phyloP scores from a whole-genome alignment of 2,888 invertebrate species.

The Strigamia maritima region DNA sequence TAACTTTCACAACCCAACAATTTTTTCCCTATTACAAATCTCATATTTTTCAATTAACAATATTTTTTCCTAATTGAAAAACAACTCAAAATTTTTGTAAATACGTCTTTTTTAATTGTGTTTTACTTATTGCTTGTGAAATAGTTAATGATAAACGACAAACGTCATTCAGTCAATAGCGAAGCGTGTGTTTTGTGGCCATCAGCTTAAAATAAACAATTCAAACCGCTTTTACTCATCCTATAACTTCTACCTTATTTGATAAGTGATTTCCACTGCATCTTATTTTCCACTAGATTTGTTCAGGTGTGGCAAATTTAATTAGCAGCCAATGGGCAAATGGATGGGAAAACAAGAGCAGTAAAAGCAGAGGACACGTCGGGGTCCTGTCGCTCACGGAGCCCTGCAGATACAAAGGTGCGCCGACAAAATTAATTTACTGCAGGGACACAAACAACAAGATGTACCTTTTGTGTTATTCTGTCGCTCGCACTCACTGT shows the following conservation, averaged over 20 bases:
- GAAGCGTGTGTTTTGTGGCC: too few relatives aligned
- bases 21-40: too few relatives aligned
- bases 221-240: neutral
- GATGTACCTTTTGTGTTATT: neutral
- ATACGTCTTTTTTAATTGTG: too few relatives aligned
- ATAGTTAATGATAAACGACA: too few relatives aligned
- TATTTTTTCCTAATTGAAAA: too few relatives aligned
- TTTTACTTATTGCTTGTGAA: too few relatives aligned
- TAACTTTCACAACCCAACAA: neutral
- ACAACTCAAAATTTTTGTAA: too few relatives aligned
- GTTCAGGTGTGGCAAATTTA: conserved; percentile 22
- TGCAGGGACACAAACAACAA: conserved; percentile 14
- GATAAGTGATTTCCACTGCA: conserved; percentile 12
- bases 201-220: too few relatives aligned
- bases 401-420: conserved; percentile 15
- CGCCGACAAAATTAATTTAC: conserved; percentile 27
- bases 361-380: conserved; percentile 21
- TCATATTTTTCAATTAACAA: too few relatives aligned
- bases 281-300: neutral
- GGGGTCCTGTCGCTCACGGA: conserved; percentile 5
- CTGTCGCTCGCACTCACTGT: neutral
- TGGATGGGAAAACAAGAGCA: conserved; percentile 20
- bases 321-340: conserved; percentile 23
- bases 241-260: neutral
- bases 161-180: too few relatives aligned